A percentile compares a stretch with the other conserved stretches of the same genome.
Conservation (phyloP, 2,888 invertebrate genomes). For the Lacanobia oleracea region DNA sequence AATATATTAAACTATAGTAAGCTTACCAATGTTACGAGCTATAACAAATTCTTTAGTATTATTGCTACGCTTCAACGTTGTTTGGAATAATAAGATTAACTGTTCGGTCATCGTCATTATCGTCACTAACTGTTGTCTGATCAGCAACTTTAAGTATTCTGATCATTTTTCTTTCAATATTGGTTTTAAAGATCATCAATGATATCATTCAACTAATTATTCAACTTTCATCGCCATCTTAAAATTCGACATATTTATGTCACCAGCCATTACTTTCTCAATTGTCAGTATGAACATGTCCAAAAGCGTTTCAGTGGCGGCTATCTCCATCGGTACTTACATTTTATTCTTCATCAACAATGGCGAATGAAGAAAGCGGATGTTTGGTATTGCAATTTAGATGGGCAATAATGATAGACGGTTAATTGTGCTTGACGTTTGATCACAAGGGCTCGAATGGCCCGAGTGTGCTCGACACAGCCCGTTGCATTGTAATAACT, state of each 20-base stretch:
- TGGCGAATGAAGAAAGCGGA: constrained; percentile 82
- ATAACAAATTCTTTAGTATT: not conserved
- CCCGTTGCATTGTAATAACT: constrained; percentile 66
- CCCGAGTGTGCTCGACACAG: constrained; percentile 50
- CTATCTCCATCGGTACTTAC: constrained; percentile 61
- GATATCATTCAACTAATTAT: not conserved
- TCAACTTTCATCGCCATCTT: not conserved
- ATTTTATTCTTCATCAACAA: constrained; percentile 68
- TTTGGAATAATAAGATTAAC: not conserved
- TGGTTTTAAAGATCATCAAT: not conserved
- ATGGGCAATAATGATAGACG: constrained; percentile 83
- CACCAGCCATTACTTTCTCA: constrained; percentile 16
- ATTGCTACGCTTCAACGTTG: not conserved
- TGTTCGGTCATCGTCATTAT: not conserved
- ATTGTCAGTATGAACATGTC: constrained; percentile 32
- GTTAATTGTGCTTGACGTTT: constrained; percentile 83
- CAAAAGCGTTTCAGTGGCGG: constrained; percentile 31
- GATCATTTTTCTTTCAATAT: not conserved
- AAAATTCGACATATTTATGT: constrained; percentile 24
- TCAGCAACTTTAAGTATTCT: not conserved
- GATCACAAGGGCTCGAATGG: constrained; percentile 53
- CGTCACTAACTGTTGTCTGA: not conserved
- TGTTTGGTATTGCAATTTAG: constrained; percentile 87
- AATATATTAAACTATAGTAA: not conserved
- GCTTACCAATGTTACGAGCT: not conserved